Evolutionary conservation across 2,797 vertebrate genomes (phyloP), one percentile per base, ranked within the genome.

Genomic region (Enteromius anoplus): DNA sequence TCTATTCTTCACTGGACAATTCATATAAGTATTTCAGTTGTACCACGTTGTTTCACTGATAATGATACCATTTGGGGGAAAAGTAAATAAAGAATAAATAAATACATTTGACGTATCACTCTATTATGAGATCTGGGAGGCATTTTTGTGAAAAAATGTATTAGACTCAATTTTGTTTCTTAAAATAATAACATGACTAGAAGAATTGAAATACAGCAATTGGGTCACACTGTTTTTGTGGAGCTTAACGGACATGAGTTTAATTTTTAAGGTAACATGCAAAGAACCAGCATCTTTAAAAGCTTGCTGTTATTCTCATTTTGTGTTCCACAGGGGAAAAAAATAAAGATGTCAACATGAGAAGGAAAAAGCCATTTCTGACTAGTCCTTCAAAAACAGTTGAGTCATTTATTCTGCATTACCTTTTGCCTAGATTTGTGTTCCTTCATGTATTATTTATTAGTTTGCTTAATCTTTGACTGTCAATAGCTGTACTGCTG

Each of bases 401-500:
- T 5, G 60, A 14, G 15, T 40, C 8, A 21, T 6, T 64, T 73
- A 72, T 23, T 60, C 21, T 60, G 51, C 26, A 9, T 65, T 29
- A 53, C 21, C 58, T 49, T 51, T 65, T 64, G 58, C 70, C 60
- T 42, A 75, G 80, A 75, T 45, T 49, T 2, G 7, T 62, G 53
- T n/a, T 62, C 26, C 21, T 72, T 19, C 12, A 19, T 80, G 49
- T 45, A 6, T 79, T 37, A 79, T 60, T 72, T 58, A 11, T 71
- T 80, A 23, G 68, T 81, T 80, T 84, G 64, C 70, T 81, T 76
- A 75, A 88, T 72, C 69, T n/a, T 76, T n/a, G 69, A 49, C 53
- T 64, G 60, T 78, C 26, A 78, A 78, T 37, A 65, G 5, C 58
- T 75, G 12, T 62, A 82, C 29, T 37, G 19, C 65, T 40, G 75